Base-by-base conservation (phyloP, 1,140 invertebrate species). In the Hormaphis cornu region DNA sequence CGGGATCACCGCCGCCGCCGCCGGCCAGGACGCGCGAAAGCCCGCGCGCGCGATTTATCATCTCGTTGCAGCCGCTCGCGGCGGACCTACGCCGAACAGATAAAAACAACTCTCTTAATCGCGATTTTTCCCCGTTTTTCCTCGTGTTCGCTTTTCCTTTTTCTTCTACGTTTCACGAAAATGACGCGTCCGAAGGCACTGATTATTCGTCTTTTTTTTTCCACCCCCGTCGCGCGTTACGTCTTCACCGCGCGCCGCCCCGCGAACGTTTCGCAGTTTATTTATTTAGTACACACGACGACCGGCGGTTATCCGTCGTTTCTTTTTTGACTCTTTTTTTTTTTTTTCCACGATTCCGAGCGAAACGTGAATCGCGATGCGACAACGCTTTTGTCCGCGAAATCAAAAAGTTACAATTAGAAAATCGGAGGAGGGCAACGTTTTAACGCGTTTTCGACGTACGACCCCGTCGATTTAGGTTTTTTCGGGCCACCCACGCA, bases 61-160 rank as follows among this genome's bases (percentile, higher is more conserved):
- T 48, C n/a, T n/a, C 61, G 42, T 46, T 26, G 42, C 44, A 44
- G 48, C 59, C 59, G n/a, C 48, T 63, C 50, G 44, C 44, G 18
- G 61, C 46, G 18, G n/a, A n/a, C n/a, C n/a, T n/a, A n/a, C 42
- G 18, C 61, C 44, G 50, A 66, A n/a, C n/a, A 66, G 61, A 66
- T 66, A 66, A 66, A 66, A 66, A n/a, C n/a, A n/a, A n/a, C n/a
- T n/a, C 44, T 66, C 61, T 66, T 66, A 66, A 66, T 66, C 61
- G 61, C 44, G 61, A 66, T 66, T 66, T 58, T 58, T 58, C 22
- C 54, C 40, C 54, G 54, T 58, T 58, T 58, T 58, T 35, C n/a
- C n/a, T n/a, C n/a, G n/a, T 24, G 33, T 22, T 40, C 33, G 14
- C 20, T 8, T 58, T 24, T 33, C 54, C 14, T 56, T 33, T 56